Percentiles rank a stretch among this genome's conserved stretches.
Conservation (phyloP, 2,888 invertebrate species). For the Meghimatium bilineatum region DNA sequence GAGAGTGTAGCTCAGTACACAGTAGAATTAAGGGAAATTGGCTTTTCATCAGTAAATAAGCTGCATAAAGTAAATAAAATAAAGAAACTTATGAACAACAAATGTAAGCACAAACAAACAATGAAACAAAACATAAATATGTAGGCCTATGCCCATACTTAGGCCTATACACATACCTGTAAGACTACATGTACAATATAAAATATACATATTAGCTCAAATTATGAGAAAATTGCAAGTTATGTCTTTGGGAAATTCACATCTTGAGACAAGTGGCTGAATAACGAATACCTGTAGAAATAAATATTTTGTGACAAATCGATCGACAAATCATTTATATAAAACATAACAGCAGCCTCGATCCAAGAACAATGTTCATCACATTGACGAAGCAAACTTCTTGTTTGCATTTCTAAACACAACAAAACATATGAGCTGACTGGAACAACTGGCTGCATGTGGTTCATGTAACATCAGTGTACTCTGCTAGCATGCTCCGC, state of each 20-base stretch:
- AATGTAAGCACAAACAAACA: not conserved
- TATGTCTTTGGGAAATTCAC: not conserved
- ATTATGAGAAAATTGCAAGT: too few relatives aligned
- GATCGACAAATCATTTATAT: conserved; percentile 42
- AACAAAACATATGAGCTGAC: conserved; percentile 3
- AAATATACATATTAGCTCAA: too few relatives aligned
- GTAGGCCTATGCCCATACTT: too few relatives aligned
- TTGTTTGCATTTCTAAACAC: not conserved
- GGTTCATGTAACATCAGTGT: conserved; percentile 2
- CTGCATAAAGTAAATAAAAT: not conserved
- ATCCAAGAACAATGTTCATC: conserved; percentile 7
- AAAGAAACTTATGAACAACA: not conserved
- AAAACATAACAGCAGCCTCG: conserved; percentile 23
- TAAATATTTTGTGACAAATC: conserved; percentile 8
- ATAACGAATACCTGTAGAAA: not conserved
- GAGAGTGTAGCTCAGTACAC: not conserved
- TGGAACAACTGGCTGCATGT: conserved; percentile 12
- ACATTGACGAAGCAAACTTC: not conserved
- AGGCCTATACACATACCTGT: too few relatives aligned
- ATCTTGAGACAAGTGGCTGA: not conserved
- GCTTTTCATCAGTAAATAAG: not conserved
- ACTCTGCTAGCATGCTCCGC: conserved; percentile 21
- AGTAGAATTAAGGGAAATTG: not conserved
- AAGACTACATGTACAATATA: too few relatives aligned
- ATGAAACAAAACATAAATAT: too few relatives aligned